phyloP scores from a whole-genome alignment of 1,140 invertebrate genomes.

The Campoletis sonorensis region DNA sequence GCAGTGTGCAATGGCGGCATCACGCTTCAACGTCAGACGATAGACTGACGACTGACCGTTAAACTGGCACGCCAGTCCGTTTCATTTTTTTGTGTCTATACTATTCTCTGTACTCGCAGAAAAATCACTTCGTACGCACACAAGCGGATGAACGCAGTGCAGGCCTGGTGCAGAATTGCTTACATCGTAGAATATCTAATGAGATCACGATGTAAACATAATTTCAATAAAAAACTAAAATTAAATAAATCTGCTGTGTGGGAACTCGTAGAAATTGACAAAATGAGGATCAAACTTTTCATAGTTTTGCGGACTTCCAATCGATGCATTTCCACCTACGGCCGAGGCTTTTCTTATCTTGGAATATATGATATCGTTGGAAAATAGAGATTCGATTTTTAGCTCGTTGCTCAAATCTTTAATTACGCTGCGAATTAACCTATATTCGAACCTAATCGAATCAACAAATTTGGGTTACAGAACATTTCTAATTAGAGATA shows the following conservation, averaged over 20 bases:
- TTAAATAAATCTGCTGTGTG: no score
- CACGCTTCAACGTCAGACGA: conserved; percentile 16
- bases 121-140: conserved; percentile 7
- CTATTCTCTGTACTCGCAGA: background rate
- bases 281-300: background rate
- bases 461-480: no score
- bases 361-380: no score
- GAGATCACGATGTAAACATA: background rate
- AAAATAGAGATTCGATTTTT: no score
- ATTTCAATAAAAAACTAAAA: no score
- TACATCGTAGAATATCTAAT: background rate
- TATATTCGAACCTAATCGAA: no score
- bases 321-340: no score
- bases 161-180: background rate
- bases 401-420: no score
- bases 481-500: no score
- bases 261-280: background rate
- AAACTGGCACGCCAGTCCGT: conserved; percentile 9
- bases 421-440: no score
- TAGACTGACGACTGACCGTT: conserved; percentile 18
- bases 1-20: background rate
- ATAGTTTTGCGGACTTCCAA: no score
- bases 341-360: no score
- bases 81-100: background rate
- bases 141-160: background rate